Conservation (phyloP, 1,140 invertebrate genomes). For the Portunus trituberculatus region DNA sequence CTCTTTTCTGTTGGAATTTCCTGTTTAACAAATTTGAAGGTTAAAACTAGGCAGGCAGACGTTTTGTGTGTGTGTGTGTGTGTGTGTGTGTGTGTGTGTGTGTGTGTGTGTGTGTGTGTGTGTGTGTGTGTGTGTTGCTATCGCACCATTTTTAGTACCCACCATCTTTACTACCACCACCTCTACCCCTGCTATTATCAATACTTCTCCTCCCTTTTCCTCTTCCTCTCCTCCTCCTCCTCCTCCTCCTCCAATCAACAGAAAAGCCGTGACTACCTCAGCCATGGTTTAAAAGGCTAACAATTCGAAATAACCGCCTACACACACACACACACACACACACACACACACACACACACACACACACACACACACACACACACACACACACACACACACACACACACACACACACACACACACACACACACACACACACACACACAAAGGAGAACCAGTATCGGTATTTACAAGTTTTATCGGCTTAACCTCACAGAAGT, state of each 20-base stretch:
- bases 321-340: not conserved
- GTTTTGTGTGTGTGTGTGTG: not conserved
- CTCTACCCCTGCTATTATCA: not conserved
- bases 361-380: constrained; percentile 18
- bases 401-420: constrained; percentile 20
- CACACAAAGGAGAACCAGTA: not conserved
- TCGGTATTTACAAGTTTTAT: no score
- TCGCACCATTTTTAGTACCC: not conserved
- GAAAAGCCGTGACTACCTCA: constrained; percentile 11
- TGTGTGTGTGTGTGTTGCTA: not conserved
- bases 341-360: not conserved
- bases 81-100: constrained; percentile 20
- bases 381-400: constrained; percentile 20
- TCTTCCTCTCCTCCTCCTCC: not conserved
- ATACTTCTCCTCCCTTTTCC: not conserved
- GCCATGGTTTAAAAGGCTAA: not conserved
- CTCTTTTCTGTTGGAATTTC: not conserved
- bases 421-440: not conserved
- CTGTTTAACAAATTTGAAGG: not conserved
- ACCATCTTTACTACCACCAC: not conserved
- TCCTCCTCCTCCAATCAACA: not conserved
- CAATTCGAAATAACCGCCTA: not conserved
- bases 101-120: constrained; percentile 20
- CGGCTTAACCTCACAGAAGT: no score
- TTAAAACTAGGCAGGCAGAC: no score